Base-by-base conservation (phyloP, 2,113 vertebrate species). In the Hiodon tergisus region DNA sequence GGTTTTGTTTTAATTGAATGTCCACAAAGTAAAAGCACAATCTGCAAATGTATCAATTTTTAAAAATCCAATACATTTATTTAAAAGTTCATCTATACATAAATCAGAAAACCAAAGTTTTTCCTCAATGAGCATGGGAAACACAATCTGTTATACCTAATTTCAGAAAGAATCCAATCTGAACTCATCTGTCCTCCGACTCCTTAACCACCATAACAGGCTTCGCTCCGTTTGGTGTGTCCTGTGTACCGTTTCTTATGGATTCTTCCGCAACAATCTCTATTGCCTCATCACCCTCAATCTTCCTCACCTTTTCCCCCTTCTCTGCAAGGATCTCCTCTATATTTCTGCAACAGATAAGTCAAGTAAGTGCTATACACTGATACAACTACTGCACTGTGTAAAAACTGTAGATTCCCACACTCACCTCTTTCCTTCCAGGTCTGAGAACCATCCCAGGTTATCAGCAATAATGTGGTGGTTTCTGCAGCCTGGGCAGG, bases 401-500 rank as follows among this genome's bases (percentile, higher is more conserved):
- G 55, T 2, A 52, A 16, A 70, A 70, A 55, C 3, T 2, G 47
- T 3, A 61, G n/a, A 50, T 9, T 50, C 8, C 0, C 2, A 2
- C 48, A 81, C 92, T 71, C 71, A 97, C 96, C 92, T 94, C 80
- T 95, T 98, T 0, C 97, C 97, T 0, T 93, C 74, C 82, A 99
- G 86, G 71, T 98, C 96, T 0, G 96, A 95, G 79, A 99, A 98
- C 96, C 97, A 98, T 46, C 87, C 83, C 71, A 98, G 88, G 86
- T 98, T 99, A 73, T 98, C 97, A 0, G 97, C 96, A 0, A 99
- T 95, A 66, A 98, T 85, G 4, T 99, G 97, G 69, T 95, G 95
- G 14, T 89, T 96, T 53, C 88, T 82, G 76, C 97, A 99, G 72
- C 94, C 94, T 0, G 93, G 87, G 16, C 97, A 99, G 0, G 84